phyloP scores from a whole-genome alignment of 1,140 invertebrate genomes.

The Drosophila sp. region DNA sequence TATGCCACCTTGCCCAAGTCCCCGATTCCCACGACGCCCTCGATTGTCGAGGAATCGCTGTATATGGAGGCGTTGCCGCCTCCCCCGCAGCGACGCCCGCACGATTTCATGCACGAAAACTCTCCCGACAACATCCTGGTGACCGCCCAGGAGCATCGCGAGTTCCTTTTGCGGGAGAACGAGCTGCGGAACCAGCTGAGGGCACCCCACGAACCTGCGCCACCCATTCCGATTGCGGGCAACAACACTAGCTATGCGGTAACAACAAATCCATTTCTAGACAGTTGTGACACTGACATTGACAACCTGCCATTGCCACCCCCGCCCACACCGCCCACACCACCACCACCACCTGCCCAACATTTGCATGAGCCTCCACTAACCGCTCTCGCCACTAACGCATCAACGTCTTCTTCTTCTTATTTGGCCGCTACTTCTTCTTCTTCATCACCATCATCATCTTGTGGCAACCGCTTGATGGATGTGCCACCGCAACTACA shows the following conservation, averaged over 20 bases:
- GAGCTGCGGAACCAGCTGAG: conserved; percentile 77
- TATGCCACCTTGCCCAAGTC: conserved; percentile 67
- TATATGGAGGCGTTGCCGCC: conserved; percentile 74
- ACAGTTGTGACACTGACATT: conserved; percentile 76
- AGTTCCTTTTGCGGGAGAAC: conserved; percentile 77
- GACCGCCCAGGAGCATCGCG: conserved; percentile 75
- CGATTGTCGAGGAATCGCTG: conserved; percentile 46
- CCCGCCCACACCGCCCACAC: conserved; percentile 63
- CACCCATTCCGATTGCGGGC: conserved; percentile 66
- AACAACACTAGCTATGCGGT: conserved; percentile 53
- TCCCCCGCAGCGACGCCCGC: conserved; percentile 55
- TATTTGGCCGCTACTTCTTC: conserved; percentile 16
- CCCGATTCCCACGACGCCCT: conserved; percentile 21
- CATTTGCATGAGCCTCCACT: conserved; percentile 75
- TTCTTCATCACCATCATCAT: conserved; percentile 30
- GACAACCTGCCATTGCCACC: conserved; percentile 78
- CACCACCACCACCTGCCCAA: conserved; percentile 30
- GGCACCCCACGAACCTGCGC: conserved; percentile 68
- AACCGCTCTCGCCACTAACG: conserved; percentile 72
- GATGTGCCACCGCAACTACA: conserved; percentile 46
- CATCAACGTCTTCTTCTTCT: conserved; percentile 72
- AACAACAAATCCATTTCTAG: conserved; percentile 81
- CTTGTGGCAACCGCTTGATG: conserved; percentile 65
- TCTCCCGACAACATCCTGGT: conserved; percentile 79
- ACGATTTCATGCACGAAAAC: conserved; percentile 79